phyloP scores from a whole-genome alignment of 2,797 vertebrate species.

The Chromis chromis region DNA sequence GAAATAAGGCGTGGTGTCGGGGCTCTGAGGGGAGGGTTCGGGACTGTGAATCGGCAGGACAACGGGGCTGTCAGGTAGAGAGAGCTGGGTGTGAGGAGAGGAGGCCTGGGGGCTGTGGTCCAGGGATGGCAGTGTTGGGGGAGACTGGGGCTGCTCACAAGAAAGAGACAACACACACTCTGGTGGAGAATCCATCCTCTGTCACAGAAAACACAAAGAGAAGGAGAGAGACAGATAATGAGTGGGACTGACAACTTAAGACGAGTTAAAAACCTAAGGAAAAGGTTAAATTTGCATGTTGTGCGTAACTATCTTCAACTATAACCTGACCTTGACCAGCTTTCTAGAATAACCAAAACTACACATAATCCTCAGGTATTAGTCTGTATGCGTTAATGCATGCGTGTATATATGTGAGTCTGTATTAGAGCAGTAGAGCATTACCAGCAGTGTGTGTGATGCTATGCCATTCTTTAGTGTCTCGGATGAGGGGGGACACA shows the following conservation, averaged over 20 bases:
- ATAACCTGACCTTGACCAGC: slow-evolving; percentile 37
- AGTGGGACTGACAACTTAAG: slow-evolving; percentile 2
- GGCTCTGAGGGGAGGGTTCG: slow-evolving; percentile 75
- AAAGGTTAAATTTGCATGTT: slow-evolving; percentile 62
- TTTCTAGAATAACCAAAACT: slow-evolving; percentile 19
- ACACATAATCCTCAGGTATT: slow-evolving; percentile 21
- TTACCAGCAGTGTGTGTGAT: slow-evolving; percentile 81
- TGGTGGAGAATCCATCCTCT: slow-evolving; percentile 89
- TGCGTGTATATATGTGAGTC: background rate
- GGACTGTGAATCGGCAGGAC: slow-evolving; percentile 72
- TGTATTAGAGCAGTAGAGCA: slow-evolving; percentile 8
- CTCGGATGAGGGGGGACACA: slow-evolving; percentile 69
- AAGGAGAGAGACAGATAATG: slow-evolving; percentile 33
- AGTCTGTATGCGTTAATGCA: slow-evolving; percentile 8
- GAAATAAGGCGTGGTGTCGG: slow-evolving; percentile 76
- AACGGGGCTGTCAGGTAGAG: slow-evolving; percentile 67
- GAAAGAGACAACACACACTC: slow-evolving; percentile 86
- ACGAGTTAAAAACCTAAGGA: slow-evolving; percentile 30
- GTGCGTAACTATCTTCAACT: slow-evolving; percentile 45
- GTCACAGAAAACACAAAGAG: slow-evolving; percentile 41
- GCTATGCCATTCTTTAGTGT: slow-evolving; percentile 84
- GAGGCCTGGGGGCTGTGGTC: slow-evolving; percentile 83
- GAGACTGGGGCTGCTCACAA: slow-evolving; percentile 82
- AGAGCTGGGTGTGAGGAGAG: slow-evolving; percentile 69
- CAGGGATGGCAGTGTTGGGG: slow-evolving; percentile 82